Evolutionary conservation across 2,113 vertebrate species (phyloP), one percentile per base, ranked within the genome.

Genomic region (Cyanoliseus patagonus): DNA sequence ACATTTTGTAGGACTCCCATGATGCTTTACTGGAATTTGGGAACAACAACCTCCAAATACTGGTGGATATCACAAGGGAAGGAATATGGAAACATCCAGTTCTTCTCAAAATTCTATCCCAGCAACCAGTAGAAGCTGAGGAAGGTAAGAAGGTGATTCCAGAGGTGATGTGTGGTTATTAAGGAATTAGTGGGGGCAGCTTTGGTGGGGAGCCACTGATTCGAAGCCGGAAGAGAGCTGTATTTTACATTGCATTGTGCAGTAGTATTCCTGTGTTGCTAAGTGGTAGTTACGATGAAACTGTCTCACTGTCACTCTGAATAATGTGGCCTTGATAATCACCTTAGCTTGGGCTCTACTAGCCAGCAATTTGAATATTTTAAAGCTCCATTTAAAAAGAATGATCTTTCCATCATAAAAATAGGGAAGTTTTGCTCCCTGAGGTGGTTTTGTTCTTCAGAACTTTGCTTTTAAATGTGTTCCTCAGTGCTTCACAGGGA

Each of bases 81-180:
- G 99, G 99, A 6, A 98, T 99, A 10, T 99, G 99, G 99, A 99
- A 98, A 98, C 99, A 99, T 95, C 98, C 98, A 33, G 90, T 99
- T 97, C 98, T 99, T 75, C 97, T 98, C 46, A 98, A 99, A 79
- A 98, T 99, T 85, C 98, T 99, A 22, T 99, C 99, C 9, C 98
- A 99, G 63, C 99, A 99, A 86, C 97, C 98, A 87, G 99, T 99
- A 95, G 98, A 98, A 92, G 78, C 95, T 92, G 98, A 99, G 88
- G 99, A 99, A 98, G 98, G 99, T 99, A 95, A 97, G 98, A 66
- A 53, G 51, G 8, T 80, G 49, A 49, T 75, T 83, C 59, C 63
- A 35, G 80, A 67, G 47, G 31, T 90, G 18, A 27, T 76, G 5
- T 6, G 4, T 82, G 39, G 27, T 61, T 83, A 44, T 86, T 86